These are phyloP conservation scores for Columba guinea DNA, from an alignment of 2,797 vertebrate genomes.

Conservation along the genomic window DNA sequence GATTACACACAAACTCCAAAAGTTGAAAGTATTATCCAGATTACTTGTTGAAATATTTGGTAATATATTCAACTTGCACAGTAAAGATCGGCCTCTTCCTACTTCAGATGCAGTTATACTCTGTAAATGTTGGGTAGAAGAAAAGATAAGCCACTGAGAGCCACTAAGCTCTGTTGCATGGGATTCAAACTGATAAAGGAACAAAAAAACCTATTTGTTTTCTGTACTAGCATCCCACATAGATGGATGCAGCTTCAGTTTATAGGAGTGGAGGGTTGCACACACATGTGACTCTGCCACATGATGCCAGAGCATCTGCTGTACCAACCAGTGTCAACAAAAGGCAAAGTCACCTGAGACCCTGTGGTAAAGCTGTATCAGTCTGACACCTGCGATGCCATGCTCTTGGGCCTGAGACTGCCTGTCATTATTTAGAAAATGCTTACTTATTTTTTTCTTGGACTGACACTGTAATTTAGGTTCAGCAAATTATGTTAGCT, in stretches of 20 bases:
- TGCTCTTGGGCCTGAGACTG: background rate
- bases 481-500: background rate
- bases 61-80: background rate
- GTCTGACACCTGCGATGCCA: background rate
- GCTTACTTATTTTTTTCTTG: background rate
- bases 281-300: background rate
- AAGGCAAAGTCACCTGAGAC: background rate
- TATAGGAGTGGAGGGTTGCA: accelerated
- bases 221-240: background rate
- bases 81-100: background rate
- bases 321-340: background rate
- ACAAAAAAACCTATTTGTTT: accelerated
- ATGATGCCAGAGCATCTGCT: background rate
- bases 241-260: background rate
- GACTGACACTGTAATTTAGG: background rate
- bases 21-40: background rate
- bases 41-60: background rate
- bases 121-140: background rate
- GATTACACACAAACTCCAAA: background rate
- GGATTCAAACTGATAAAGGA: background rate
- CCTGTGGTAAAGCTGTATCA: accelerated
- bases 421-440: background rate
- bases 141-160: background rate
- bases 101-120: background rate
- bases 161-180: background rate